A percentile compares a stretch with the other conserved stretches of the same genome.
These are phyloP conservation scores for Chymomyza costata DNA, from an alignment of 1,140 invertebrate species.

Conservation along the genomic window DNA sequence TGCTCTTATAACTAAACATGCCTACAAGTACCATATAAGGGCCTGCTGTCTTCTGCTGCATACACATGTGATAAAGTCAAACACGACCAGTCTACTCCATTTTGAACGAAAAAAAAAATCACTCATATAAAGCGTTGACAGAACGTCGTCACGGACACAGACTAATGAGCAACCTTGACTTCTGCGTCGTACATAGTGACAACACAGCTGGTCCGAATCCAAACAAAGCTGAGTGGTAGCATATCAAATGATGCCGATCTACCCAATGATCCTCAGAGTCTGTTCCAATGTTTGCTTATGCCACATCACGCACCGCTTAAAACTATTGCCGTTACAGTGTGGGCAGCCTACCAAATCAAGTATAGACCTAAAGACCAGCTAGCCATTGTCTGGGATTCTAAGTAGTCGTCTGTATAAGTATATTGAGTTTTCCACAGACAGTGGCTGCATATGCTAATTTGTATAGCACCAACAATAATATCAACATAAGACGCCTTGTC, in stretches of 20 bases:
- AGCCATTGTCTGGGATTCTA: conserved; percentile 36
- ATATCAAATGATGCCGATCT: conserved; percentile 31
- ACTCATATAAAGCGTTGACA: too few species aligned
- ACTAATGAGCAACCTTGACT: too few species aligned
- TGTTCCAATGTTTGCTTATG: conserved; percentile 52
- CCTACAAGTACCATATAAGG: too few species aligned
- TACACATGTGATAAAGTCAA: too few species aligned
- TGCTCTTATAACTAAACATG: too few species aligned
- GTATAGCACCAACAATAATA: conserved; percentile 46
- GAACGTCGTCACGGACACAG: too few species aligned
- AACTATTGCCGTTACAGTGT: conserved; percentile 26
- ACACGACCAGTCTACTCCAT: too few species aligned
- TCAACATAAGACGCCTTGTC: conserved; percentile 12
- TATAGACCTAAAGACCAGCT: conserved; percentile 11
- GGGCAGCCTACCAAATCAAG: conserved; percentile 29
- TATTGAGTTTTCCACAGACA: conserved; percentile 19
- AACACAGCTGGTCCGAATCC: conserved; percentile 44
- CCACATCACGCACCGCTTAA: conserved; percentile 36
- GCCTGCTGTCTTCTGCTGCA: too few species aligned
- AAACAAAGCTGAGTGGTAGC: conserved; percentile 5
- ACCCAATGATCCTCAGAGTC: conserved; percentile 32
- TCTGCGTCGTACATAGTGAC: too few species aligned
- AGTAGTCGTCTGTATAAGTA: neutral
- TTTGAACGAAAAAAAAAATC: too few species aligned
- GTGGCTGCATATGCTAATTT: conserved; percentile 66